Evolutionary conservation across 2,888 invertebrate species (phyloP).

Genomic region (Odontomyia ornata): DNA sequence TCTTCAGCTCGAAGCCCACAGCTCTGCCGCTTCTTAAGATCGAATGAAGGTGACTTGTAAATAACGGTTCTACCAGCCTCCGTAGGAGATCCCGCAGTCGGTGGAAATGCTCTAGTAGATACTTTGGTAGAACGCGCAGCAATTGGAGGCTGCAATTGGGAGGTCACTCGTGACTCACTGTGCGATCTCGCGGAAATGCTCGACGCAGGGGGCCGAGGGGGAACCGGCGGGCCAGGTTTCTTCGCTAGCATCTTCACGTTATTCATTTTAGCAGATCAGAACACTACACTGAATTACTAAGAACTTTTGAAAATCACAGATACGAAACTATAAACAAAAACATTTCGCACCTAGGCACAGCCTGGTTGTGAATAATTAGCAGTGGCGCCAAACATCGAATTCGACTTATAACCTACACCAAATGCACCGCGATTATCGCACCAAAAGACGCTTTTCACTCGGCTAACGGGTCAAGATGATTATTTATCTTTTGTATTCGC

Average conservation of each 20-base stretch:
- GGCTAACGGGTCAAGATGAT: slow-evolving; percentile 40
- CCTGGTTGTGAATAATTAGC: background rate
- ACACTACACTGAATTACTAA: background rate
- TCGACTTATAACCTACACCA: background rate
- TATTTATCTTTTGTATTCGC: slow-evolving; percentile 12
- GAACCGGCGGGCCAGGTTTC: slow-evolving; percentile 78
- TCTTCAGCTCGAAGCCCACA: slow-evolving; percentile 47
- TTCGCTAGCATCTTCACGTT: slow-evolving; percentile 65
- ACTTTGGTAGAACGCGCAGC: slow-evolving; percentile 50
- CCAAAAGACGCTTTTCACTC: slow-evolving; percentile 22
- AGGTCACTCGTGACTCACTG: slow-evolving; percentile 49
- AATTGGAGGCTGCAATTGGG: slow-evolving; percentile 41
- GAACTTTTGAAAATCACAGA: slow-evolving; percentile 12
- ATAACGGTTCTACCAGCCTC: slow-evolving; percentile 63
- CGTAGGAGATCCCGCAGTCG: slow-evolving; percentile 33
- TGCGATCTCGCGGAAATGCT: slow-evolving; percentile 76
- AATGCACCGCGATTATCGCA: slow-evolving; percentile 27
- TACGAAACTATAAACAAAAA: slow-evolving; percentile 6
- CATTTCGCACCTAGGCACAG: slow-evolving; percentile 1
- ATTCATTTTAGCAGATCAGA: slow-evolving; percentile 1
- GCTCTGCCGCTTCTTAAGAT: slow-evolving; percentile 59
- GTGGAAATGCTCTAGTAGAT: slow-evolving; percentile 49
- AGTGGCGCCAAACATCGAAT: background rate
- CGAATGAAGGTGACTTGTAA: slow-evolving; percentile 62
- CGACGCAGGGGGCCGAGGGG: slow-evolving; percentile 79